Conservation (phyloP, 2,888 invertebrate species). For the Fissipunctia ypsillon region DNA sequence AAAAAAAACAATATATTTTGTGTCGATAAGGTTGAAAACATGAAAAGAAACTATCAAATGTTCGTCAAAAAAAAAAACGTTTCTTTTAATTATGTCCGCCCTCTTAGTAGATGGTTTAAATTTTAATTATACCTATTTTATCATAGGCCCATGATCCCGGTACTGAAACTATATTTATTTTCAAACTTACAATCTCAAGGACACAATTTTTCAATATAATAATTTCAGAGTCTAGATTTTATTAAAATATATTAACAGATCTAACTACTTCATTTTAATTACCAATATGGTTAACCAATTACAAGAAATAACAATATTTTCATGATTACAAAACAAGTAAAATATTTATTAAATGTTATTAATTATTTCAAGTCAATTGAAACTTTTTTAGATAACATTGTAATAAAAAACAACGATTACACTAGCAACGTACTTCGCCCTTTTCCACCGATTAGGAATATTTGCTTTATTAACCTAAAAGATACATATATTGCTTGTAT, state of each 20-base stretch:
- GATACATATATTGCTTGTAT: not conserved
- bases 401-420: constrained; percentile 48
- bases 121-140: constrained; percentile 3
- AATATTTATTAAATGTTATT: constrained; percentile 34
- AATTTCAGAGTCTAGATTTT: constrained; percentile 16
- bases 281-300: constrained; percentile 51
- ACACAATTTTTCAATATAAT: constrained; percentile 19
- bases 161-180: not conserved
- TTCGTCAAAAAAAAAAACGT: too few relatives aligned
- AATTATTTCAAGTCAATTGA: not conserved
- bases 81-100: not conserved
- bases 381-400: constrained; percentile 42
- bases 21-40: not conserved
- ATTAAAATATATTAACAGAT: constrained; percentile 47
- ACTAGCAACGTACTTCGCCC: constrained; percentile 30
- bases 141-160: not conserved
- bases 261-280: constrained; percentile 42
- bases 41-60: not conserved
- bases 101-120: not conserved
- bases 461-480: constrained; percentile 20
- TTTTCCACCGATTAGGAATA: constrained; percentile 1
- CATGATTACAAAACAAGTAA: constrained; percentile 48
- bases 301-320: constrained; percentile 47
- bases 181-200: constrained; percentile 12
- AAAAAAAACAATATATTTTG: not conserved